Evolutionary conservation across 2,888 invertebrate species (phyloP), one percentile per base, ranked within the genome.

Genomic region (Entomobrya multifasciata): DNA sequence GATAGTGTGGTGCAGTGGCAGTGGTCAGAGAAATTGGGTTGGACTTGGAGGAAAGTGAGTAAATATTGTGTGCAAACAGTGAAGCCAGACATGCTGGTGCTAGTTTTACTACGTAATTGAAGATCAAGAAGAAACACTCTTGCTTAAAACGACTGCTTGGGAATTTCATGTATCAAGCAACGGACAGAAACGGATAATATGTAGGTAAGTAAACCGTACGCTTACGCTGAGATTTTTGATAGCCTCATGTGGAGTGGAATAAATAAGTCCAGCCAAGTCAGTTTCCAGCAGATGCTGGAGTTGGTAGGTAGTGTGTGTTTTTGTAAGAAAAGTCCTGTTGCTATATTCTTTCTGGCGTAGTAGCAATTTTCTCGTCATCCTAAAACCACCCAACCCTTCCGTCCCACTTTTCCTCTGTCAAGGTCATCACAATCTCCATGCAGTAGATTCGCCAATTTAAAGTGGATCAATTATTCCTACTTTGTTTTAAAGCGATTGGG

Each of bases 351-450:
- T 47, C 5, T 47, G 11, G 41, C 49, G 13, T 20, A 74, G 67
- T 74, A 36, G 78, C 44, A 25, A 57, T 20, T 76, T 76, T 57
- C 36, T 15, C 22, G 47, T 15, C 22, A 44, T 44, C 44, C 13
- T 1, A 44, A 44, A 13, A 44, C 30, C 49, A 67, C 65, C 79
- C 79, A 79, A 65, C 65, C 79, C 79, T 79, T 79, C 79, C 79
- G 62, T 49, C 52, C 79, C 49, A 44, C 10, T 49, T 62, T 79
- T 4, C 30, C 15, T 62, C 55, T 36, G n/a, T 36, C 36, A 76
- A 76, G 76, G 76, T 76, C 57, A 57, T 41, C 41, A 8, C n/a
- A n/a, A n/a, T n/a, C n/a, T n/a, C 44, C 22, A 20, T 20, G 44
- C 17, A 65, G n/a, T 13, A 49, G 13, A 15, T 49, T n/a, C 5